phyloP scores from a whole-genome alignment of 53 echinoderm and acorn worm species.

The Patiria pectinifera region DNA sequence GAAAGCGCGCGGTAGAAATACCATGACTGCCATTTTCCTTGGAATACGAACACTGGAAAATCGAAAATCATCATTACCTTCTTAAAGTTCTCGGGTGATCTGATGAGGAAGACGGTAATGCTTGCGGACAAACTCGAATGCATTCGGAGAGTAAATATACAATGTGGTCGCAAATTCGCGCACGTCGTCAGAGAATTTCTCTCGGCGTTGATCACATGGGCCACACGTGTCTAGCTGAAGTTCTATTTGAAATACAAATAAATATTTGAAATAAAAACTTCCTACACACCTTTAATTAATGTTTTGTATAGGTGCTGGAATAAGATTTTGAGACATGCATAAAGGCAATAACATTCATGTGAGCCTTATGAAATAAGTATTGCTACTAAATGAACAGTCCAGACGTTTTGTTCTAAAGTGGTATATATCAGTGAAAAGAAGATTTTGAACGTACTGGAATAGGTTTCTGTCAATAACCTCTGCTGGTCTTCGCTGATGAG shows the following conservation, averaged over 20 bases:
- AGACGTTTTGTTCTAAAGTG: too few species aligned
- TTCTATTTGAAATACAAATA: too few species aligned
- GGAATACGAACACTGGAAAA: not conserved
- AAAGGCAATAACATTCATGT: too few species aligned
- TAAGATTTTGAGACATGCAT: too few species aligned
- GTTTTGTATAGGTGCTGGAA: too few species aligned
- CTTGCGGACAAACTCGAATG: slow-evolving; percentile 25
- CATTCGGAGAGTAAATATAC: slow-evolving; percentile 35
- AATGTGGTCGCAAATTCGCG: slow-evolving; percentile 25
- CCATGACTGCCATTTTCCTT: not conserved
- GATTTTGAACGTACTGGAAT: not conserved
- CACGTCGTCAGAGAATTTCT: slow-evolving; percentile 20
- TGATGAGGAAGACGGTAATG: slow-evolving; percentile 29
- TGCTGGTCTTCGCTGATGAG: slow-evolving; percentile 20
- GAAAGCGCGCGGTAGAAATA: too few species aligned
- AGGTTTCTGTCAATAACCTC: not conserved
- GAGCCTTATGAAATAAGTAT: too few species aligned
- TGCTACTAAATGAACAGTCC: too few species aligned
- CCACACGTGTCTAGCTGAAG: slow-evolving; percentile 14
- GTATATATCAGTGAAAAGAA: too few species aligned
- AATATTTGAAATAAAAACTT: too few species aligned
- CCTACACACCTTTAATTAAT: too few species aligned
- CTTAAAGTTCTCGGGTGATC: slow-evolving; percentile 29
- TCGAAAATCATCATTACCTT: not conserved
- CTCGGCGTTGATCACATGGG: not conserved